Base-by-base conservation (phyloP, 2,888 invertebrate genomes). In the Andrena praecox region DNA sequence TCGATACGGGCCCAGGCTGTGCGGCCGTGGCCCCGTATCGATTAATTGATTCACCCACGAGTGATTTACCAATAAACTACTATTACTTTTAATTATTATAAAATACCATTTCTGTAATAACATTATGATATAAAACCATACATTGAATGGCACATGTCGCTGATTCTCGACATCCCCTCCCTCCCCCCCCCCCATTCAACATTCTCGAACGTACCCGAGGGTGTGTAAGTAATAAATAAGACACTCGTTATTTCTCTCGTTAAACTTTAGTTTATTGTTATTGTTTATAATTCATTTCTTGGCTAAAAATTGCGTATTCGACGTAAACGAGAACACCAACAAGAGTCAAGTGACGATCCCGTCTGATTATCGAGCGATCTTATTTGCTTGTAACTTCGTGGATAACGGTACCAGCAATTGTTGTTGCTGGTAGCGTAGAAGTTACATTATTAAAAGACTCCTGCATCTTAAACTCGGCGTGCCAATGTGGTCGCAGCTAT, bases 31-130 rank as follows among this genome's bases (percentile, higher is more conserved):
- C 77, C 84, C 78, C 85, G 84, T 80, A 82, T 90, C 90, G 89
- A 91, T 91, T 89, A 85, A 88, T 89, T 85, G 89, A 90, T 87
- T 89, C 89, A 90, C 89, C 87, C 89, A 89, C 87, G 91, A 91
- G 92, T 92, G 91, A 92, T 92, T 95, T 95, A 95, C 89, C 91
- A 90, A 95, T 95, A 95, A 95, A 95, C 95, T 95, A 95, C 95
- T 95, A 95, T 95, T 95, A 95, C 95, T 93, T 92, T 93, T 92
- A 92, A 95, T 95, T 95, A 95, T 95, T 95, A 95, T 95, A 95
- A 95, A 95, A 95, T 95, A 95, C 95, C 95, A 95, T 95, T 95
- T 95, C 95, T 95, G 95, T 95, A 95, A 95, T 95, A 95, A 95
- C 92, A 94, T 91, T 93, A 92, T 92, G 91, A 93, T 92, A 93